Base-by-base conservation (phyloP, 2,113 vertebrate species). In the Perca flavescens region DNA sequence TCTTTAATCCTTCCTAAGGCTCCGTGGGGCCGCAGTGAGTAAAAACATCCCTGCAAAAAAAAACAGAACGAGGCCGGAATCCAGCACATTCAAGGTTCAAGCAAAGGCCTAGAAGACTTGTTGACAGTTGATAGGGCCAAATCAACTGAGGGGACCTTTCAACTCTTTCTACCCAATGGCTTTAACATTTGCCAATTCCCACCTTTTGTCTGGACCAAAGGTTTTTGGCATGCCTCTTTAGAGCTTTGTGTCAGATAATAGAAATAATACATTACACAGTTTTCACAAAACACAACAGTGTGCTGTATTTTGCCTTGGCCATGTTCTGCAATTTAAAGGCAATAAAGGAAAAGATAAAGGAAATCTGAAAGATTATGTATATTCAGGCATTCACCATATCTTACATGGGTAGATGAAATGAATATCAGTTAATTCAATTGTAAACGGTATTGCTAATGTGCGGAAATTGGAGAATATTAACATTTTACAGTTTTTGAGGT, bases 1-100 rank as follows among this genome's bases (percentile, higher is more conserved):
- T 94, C 90, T 93, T 94, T 93, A 92, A 94, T 94, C 84, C 85
- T 79, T 93, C 93, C 90, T 90, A 71, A 3, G 90, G 89, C 90
- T 91, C 81, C 4, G 67, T 57, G 69, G 90, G 88, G 88, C 85
- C 70, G 40, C 74, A 65, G 88, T 57, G 85, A 90, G 91, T 90
- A 90, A 91, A 92, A 93, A 74, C 77, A 86, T 84, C 65, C 74
- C 77, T 77, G 66, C 75, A 85, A 92, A 90, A 91, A 74, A 92
- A 89, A 91, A 72, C 79, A 88, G 87, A 91, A 85, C 25, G 57
- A 89, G 88, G 74, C 64, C 69, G 34, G 71, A 90, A 88, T 92
- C 82, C 78, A 63, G 83, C 84, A 82, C 63, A 81, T 78, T 92
- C 79, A 85, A 88, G 89, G 91, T 92, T 94, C 91, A 94, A 87